These are phyloP conservation scores for Druon quercuslanigerum DNA, from an alignment of 1,140 invertebrate species.

Conservation along the genomic window DNA sequence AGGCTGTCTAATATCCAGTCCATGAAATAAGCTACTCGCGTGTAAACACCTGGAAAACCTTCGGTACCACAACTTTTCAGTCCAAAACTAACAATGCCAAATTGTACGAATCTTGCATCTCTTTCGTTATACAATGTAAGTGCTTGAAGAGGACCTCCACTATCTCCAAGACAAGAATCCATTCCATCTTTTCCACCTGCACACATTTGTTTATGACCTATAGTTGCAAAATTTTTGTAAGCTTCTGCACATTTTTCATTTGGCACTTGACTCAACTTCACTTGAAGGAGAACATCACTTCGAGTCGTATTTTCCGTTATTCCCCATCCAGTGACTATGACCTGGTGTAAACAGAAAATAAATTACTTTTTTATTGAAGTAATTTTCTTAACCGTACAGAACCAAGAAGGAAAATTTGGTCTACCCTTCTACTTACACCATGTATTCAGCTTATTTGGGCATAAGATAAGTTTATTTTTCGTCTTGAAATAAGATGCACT, in stretches of 20 bases:
- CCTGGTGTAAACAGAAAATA: conserved; percentile 44
- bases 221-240: conserved; percentile 66
- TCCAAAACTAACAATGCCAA: conserved; percentile 78
- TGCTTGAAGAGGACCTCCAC: conserved; percentile 75
- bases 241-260: conserved; percentile 70
- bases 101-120: conserved; percentile 65
- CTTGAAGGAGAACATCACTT: conserved; percentile 75
- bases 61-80: conserved; percentile 71
- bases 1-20: conserved; percentile 81
- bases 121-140: conserved; percentile 54
- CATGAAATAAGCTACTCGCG: conserved; percentile 78
- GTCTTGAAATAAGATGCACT: too few species aligned
- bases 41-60: conserved; percentile 80
- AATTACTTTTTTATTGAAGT: neutral
- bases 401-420: too few species aligned
- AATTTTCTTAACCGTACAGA: neutral
- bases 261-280: conserved; percentile 71
- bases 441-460: too few species aligned
- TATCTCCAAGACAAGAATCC: conserved; percentile 73
- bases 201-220: conserved; percentile 77
- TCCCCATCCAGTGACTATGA: conserved; percentile 79
- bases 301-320: conserved; percentile 72
- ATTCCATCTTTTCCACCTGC: conserved; percentile 76
- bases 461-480: too few species aligned
- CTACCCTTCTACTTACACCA: too few species aligned